phyloP scores from a whole-genome alignment of 2,113 vertebrate species.

The Meles meles region DNA sequence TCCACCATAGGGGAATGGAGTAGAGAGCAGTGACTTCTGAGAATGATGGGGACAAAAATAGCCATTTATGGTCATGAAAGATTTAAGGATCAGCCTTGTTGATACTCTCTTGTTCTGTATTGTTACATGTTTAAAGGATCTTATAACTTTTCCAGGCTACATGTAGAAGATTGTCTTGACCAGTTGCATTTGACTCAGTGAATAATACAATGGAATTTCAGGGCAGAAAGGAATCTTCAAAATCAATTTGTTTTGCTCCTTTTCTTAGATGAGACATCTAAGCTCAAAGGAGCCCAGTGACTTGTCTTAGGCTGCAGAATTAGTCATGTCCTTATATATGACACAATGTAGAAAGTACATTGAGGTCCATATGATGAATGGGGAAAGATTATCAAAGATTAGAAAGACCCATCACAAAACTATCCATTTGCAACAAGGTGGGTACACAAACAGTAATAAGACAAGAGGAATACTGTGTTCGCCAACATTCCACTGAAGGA shows the following conservation, averaged over 20 bases:
- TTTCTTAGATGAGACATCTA: neutral
- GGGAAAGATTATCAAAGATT: neutral
- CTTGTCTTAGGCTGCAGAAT: neutral
- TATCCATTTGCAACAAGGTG: neutral
- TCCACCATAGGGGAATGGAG: neutral
- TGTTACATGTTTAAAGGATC: neutral
- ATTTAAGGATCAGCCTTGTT: neutral
- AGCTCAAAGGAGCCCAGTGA: neutral
- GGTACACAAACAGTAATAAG: neutral
- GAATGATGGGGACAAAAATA: neutral
- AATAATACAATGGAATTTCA: neutral
- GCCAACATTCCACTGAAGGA: neutral
- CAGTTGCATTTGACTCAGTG: neutral
- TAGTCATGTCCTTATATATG: neutral
- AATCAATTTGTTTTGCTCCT: neutral
- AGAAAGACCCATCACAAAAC: neutral
- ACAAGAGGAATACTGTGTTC: neutral
- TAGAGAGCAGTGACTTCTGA: neutral
- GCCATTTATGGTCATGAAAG: neutral
- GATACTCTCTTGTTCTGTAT: neutral
- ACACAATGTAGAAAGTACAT: neutral
- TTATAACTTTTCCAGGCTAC: neutral
- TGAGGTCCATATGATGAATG: neutral
- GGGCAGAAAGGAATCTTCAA: neutral
- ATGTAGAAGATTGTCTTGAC: neutral